Evolutionary conservation across 2,113 vertebrate species (phyloP).

Genomic region (Mionectes macconnelli): DNA sequence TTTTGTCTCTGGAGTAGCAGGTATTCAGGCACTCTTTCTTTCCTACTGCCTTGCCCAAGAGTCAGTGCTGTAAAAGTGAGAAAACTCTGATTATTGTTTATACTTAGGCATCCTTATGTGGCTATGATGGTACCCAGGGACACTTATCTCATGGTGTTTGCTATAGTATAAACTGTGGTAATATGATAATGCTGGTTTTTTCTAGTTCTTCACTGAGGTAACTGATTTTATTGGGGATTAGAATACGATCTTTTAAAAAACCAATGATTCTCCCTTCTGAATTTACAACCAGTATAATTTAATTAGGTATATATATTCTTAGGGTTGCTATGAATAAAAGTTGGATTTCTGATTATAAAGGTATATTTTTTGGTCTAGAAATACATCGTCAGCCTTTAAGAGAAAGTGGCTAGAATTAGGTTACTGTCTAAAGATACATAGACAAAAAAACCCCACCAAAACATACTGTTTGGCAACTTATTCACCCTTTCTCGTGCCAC

Average conservation of each 20-base stretch:
- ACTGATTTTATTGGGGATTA: background rate
- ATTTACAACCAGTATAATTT: background rate
- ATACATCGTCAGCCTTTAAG: background rate
- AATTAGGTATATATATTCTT: background rate
- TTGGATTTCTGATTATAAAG: background rate
- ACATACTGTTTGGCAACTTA: background rate
- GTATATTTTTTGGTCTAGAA: background rate
- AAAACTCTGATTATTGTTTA: background rate
- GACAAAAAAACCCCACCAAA: background rate
- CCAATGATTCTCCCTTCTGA: background rate
- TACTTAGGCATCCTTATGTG: background rate
- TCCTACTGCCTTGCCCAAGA: background rate
- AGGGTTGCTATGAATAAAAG: background rate
- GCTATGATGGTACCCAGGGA: background rate
- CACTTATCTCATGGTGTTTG: background rate
- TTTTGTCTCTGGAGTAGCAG: background rate
- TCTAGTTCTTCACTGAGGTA: background rate
- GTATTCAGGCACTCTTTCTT: background rate
- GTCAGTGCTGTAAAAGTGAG: background rate
- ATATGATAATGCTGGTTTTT: background rate
- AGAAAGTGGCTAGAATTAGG: background rate
- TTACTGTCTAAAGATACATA: background rate
- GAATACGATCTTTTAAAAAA: background rate
- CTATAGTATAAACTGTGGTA: background rate
- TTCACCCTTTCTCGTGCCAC: background rate